Conservation (phyloP, 2,113 vertebrate species). For the Sylvilagus bachmani region DNA sequence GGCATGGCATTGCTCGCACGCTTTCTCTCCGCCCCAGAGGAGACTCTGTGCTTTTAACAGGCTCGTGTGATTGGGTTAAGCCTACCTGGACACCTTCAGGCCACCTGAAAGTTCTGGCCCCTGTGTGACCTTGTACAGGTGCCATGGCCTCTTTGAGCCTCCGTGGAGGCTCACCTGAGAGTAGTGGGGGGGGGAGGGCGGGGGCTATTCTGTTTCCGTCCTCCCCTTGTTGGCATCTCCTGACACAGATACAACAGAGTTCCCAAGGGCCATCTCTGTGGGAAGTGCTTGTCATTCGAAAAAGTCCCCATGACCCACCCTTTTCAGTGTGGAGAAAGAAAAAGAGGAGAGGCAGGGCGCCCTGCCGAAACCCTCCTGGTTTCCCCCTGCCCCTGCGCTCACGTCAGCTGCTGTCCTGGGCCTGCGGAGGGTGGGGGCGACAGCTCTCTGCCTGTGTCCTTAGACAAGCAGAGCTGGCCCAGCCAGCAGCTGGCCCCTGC, state of each 20-base stretch:
- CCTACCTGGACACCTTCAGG: neutral
- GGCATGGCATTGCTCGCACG: neutral
- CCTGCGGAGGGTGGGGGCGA: neutral
- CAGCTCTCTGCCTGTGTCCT: neutral
- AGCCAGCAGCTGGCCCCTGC: conserved; percentile 78
- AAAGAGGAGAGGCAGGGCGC: neutral
- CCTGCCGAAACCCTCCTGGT: neutral
- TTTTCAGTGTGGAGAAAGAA: neutral
- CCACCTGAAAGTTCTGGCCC: neutral
- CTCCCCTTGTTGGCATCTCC: neutral
- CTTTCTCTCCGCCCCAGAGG: neutral
- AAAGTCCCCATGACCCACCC: neutral
- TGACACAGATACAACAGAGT: neutral
- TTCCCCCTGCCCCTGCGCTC: neutral
- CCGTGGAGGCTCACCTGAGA: neutral
- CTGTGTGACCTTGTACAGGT: too few relatives aligned
- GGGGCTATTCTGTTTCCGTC: neutral
- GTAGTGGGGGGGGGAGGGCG: neutral
- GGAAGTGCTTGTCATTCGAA: neutral
- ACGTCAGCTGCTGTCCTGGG: conserved; percentile 73
- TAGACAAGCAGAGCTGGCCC: conserved; percentile 47
- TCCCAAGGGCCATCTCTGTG: neutral
- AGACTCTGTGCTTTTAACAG: neutral
- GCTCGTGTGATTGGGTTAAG: neutral
- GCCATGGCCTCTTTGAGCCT: neutral